Conservation (phyloP, 2,888 invertebrate genomes). For the Euplexia lucipara region DNA sequence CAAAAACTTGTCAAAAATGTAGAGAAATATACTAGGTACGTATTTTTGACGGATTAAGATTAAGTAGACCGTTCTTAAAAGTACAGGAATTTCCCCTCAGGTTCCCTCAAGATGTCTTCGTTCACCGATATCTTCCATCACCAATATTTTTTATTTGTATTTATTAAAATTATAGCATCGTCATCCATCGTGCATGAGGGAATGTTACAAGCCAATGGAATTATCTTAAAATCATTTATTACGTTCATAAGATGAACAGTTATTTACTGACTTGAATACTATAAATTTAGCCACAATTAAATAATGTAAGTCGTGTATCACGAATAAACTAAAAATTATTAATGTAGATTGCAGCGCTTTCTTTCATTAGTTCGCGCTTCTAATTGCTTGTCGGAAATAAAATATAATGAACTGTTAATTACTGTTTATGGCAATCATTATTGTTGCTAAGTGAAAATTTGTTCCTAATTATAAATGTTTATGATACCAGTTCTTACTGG, state of each 20-base stretch:
- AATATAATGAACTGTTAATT: slow-evolving; percentile 60
- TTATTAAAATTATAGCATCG: no score
- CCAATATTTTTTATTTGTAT: no score
- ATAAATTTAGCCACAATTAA: slow-evolving; percentile 21
- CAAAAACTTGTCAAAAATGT: no score
- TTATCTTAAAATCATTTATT: neutral
- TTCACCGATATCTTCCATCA: no score
- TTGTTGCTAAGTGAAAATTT: slow-evolving; percentile 52
- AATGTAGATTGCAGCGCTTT: slow-evolving; percentile 45
- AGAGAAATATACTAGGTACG: no score
- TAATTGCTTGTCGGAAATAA: slow-evolving; percentile 59
- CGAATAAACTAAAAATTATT: slow-evolving; percentile 36
- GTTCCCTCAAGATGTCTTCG: no score
- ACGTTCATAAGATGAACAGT: slow-evolving; percentile 9
- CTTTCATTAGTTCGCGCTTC: slow-evolving; percentile 47
- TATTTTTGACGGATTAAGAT: no score
- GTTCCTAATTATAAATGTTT: slow-evolving; percentile 58
- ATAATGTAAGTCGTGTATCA: slow-evolving; percentile 19
- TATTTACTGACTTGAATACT: slow-evolving; percentile 15
- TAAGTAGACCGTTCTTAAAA: no score
- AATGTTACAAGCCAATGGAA: neutral
- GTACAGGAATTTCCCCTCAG: no score
- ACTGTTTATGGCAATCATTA: slow-evolving; percentile 53
- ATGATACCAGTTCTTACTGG: slow-evolving; percentile 39
- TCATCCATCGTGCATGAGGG: no score